These are phyloP conservation scores for Muscicapa comitata DNA, from an alignment of 2,797 vertebrate genomes.

Conservation along the genomic window DNA sequence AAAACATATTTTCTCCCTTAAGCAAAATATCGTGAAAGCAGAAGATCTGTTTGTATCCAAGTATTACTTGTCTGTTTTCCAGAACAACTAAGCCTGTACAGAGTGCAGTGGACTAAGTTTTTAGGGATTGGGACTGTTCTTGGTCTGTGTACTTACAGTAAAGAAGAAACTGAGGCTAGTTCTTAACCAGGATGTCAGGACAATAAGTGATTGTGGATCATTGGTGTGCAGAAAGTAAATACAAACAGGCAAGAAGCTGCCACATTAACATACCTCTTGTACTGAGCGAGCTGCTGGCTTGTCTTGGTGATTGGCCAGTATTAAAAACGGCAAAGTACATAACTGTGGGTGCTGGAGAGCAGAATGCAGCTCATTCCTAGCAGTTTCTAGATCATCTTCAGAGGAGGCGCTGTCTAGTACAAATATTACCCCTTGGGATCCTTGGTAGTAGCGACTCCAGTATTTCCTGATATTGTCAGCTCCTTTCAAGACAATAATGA, in stretches of 20 bases:
- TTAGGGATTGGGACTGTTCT: not conserved
- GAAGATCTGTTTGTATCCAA: not conserved
- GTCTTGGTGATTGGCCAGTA: slow-evolving; percentile 98
- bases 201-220: not conserved
- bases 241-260: not conserved
- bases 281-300: slow-evolving; percentile 92
- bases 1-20: not conserved
- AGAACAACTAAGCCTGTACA: not conserved
- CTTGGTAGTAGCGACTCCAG: slow-evolving; percentile 99
- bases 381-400: slow-evolving; percentile 92
- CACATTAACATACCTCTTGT: slow-evolving; percentile 85
- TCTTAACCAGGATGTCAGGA: not conserved
- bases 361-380: slow-evolving; percentile 94
- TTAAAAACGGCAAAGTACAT: slow-evolving; percentile 97
- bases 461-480: slow-evolving; percentile 97
- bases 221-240: not conserved
- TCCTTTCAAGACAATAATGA: slow-evolving; percentile 77
- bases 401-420: slow-evolving; percentile 95
- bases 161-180: not conserved
- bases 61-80: not conserved
- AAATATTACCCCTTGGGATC: slow-evolving; percentile 97
- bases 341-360: slow-evolving; percentile 98
- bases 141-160: rapidly evolving
- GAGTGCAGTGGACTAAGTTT: not conserved
- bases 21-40: slow-evolving; percentile 1